Evolutionary conservation across 2,888 invertebrate genomes (phyloP), one percentile per base, ranked within the genome.

Genomic region (Pterostichus niger): DNA sequence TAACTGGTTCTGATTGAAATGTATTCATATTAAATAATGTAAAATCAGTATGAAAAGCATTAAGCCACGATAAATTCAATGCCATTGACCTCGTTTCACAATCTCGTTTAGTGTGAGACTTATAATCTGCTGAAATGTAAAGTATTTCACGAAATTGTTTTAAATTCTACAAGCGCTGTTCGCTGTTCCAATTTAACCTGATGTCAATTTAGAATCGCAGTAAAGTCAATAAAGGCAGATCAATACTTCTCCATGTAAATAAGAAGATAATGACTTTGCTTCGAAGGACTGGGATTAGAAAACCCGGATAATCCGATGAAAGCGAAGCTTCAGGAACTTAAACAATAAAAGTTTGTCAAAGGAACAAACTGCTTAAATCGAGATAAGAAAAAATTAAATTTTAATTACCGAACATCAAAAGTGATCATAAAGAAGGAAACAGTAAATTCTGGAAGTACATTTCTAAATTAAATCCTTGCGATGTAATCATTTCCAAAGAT

Each of bases 301-400:
- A 49, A 49, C n/a, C n/a, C 49, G 49, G 49, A 49, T 49, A 49
- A 49, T 49, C 49, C 13, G n/a, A 49, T 49, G 49, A 49, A 49
- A 49, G 49, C 49, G 49, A n/a, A 13, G 11, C 10, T 49, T 49
- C n/a, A 49, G n/a, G 0, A 49, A 49, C 49, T 49, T 49, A 59
- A 59, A 59, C 24, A 17, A 17, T 17, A n/a, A 56, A 31, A 59
- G 6, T 24, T 15, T 56, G 7, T 11, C 59, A 11, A 17, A 31
- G 10, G 31, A 33, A n/a, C 11, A 61, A 64, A 64, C 31, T 40
- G 11, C 35, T 9, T 56, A 15, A 6, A 24, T 56, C 17, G 56
- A 56, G 15, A 10, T 56, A 10, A 56, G 24, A 56, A 24, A 24
- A 13, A 56, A 56, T 49, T 11, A 49, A 13, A 49, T 49, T 49